Conservation (phyloP, 1,140 invertebrate species). For the Meteorus sp. region DNA sequence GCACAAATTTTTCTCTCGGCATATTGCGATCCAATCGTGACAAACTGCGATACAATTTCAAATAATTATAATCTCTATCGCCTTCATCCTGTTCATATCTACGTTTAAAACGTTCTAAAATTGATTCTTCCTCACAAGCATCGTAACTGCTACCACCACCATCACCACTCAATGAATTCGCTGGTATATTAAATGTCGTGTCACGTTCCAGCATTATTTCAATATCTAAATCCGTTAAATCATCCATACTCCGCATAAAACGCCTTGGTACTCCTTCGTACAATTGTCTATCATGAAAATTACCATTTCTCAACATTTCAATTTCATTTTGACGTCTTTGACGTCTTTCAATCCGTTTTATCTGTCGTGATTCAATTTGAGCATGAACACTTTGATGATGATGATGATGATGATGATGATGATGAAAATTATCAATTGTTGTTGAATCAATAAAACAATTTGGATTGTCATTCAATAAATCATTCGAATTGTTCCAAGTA, state of each 20-base stretch:
- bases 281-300: no score
- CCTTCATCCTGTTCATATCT: conserved; percentile 18
- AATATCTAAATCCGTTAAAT: conserved; percentile 49
- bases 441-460: no score
- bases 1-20: conserved; percentile 39
- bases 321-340: not conserved
- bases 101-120: conserved; percentile 18
- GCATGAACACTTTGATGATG: no score
- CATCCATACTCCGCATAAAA: conserved; percentile 49
- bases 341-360: not conserved
- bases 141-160: no score
- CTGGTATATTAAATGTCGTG: conserved; percentile 29
- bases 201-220: conserved; percentile 42
- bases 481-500: no score
- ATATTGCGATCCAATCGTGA: conserved; percentile 34
- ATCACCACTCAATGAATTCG: conserved; percentile 16
- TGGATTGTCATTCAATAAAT: no score
- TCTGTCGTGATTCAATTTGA: not conserved
- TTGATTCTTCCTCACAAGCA: conserved; percentile 14
- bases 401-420: no score
- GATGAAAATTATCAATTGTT: no score
- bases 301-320: not conserved
- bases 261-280: no score
- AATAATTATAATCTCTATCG: conserved; percentile 40
- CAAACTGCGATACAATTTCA: conserved; percentile 41